Evolutionary conservation across 2,888 invertebrate genomes (phyloP), one percentile per base, ranked within the genome.

Genomic region (Amphipoea oculea): DNA sequence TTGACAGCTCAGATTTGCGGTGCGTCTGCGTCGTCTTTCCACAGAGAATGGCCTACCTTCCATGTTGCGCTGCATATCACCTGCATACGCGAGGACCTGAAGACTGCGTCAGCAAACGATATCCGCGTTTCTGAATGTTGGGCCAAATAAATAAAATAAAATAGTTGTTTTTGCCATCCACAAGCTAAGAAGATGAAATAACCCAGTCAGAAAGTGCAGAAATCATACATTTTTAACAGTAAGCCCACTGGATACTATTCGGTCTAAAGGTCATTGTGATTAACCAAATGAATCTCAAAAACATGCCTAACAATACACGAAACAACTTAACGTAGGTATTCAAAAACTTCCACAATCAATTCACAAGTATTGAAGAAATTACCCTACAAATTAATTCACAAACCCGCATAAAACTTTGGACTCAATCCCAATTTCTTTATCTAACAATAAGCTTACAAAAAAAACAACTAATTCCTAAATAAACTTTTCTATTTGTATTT

Each of bases 401-500:
- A 76, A 74, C 48, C 60, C 29, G 36, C 36, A 74, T 70, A 76
- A 78, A 71, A 79, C 29, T 81, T 40, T 2, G 12, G 12, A 60
- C 20, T 42, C 68, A 36, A 4, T 45, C 23, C 23, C 63, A 45
- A 79, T 63, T 62, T 73, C 48, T 65, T 78, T 51, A 23, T 51
- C 12, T 42, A 51, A 48, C 29, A 29, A 29, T 29, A 29, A 0
- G 60, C 42, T 51, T 60, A 36, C 45, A 63, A 63, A 78, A 70
- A 79, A 29, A 68, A 66, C n/a, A 73, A 73, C 20, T 9, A 40
- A 29, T 45, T 66, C 23, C 12, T 7, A n/a, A 65, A 80, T 20
- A 79, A 82, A 79, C 60, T 36, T 69, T 74, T 63, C 17, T 62
- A 23, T 80, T 82, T 45, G 66, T 81, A 68, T 76, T 79, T 76